Evolutionary conservation across 1,140 invertebrate species (phyloP).

Genomic region (Diachasmimorpha longicaudata): DNA sequence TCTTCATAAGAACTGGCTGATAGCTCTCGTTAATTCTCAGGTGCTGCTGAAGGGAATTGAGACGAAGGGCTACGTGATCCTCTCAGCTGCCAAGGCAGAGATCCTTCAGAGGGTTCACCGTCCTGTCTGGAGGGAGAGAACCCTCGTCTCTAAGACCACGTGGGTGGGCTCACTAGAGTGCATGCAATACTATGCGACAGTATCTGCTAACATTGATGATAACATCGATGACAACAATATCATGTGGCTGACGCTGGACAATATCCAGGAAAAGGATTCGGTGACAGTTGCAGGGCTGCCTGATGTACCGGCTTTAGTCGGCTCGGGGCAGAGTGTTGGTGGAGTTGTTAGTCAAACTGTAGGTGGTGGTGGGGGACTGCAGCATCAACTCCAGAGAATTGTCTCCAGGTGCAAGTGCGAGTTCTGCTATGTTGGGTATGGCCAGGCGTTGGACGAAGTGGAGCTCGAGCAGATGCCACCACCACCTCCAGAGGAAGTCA

Average conservation of each 20-base stretch:
- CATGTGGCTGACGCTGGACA: constrained; percentile 93
- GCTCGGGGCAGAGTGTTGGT: constrained; percentile 94
- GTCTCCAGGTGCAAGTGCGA: constrained; percentile 97
- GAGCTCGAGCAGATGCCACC: constrained; percentile 70
- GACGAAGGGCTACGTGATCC: constrained; percentile 94
- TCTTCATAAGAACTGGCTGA: constrained; percentile 91
- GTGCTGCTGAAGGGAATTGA: constrained; percentile 95
- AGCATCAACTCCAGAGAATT: constrained; percentile 87
- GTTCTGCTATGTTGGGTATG: constrained; percentile 96
- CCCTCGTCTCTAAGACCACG: constrained; percentile 90
- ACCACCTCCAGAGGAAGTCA: constrained; percentile 72
- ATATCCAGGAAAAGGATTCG: constrained; percentile 87
- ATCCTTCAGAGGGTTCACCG: constrained; percentile 89
- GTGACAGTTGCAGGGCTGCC: constrained; percentile 77
- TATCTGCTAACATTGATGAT: constrained; percentile 80
- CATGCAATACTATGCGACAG: constrained; percentile 99
- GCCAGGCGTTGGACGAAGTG: constrained; percentile 79
- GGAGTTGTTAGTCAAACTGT: constrained; percentile 93
- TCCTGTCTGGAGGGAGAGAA: constrained; percentile 90
- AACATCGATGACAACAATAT: constrained; percentile 83
- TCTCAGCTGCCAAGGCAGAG: constrained; percentile 94
- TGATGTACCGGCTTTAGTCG: constrained; percentile 88
- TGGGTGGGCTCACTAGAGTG: constrained; percentile 95
- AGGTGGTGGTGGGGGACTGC: constrained; percentile 73
- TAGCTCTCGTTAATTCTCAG: constrained; percentile 95